Percentiles rank a stretch among this genome's conserved stretches.
Evolutionary conservation across 2,113 vertebrate genomes (phyloP).

Genomic region (Nycticorax nycticorax): DNA sequence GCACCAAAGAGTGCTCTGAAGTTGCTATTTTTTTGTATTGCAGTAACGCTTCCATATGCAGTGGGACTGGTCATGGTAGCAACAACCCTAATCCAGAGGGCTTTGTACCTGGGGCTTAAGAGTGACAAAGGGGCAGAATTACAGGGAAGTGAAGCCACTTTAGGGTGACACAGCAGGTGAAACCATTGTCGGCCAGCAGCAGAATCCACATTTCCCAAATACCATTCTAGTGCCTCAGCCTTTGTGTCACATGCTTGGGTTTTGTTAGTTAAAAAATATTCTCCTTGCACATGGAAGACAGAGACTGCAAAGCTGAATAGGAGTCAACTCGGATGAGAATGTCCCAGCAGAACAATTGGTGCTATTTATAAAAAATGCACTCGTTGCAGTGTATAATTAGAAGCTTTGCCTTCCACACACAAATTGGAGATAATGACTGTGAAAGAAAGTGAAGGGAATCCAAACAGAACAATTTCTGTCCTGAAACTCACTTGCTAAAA

Average conservation of each 20-base stretch:
- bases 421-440: conserved; percentile 35
- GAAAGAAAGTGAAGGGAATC: conserved; percentile 33
- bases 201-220: background rate
- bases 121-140: background rate
- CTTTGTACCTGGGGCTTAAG: background rate
- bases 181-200: fast-evolving
- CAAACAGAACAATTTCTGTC: conserved; percentile 16
- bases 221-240: background rate
- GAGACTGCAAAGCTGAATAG: background rate
- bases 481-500: conserved; percentile 1
- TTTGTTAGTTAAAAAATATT: background rate
- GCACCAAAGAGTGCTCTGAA: background rate
- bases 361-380: conserved; percentile 64
- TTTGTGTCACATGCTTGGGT: background rate
- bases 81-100: background rate
- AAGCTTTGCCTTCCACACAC: conserved; percentile 41
- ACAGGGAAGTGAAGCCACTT: background rate
- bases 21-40: background rate
- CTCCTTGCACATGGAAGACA: background rate
- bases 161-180: background rate
- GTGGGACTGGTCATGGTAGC: background rate
- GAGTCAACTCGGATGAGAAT: conserved; percentile 41
- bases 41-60: background rate
- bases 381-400: conserved; percentile 50
- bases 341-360: conserved; percentile 59